A percentile compares a stretch with the other conserved stretches of the same genome.
phyloP scores from a whole-genome alignment of 1,140 invertebrate species.

The Centruroides vittatus region DNA sequence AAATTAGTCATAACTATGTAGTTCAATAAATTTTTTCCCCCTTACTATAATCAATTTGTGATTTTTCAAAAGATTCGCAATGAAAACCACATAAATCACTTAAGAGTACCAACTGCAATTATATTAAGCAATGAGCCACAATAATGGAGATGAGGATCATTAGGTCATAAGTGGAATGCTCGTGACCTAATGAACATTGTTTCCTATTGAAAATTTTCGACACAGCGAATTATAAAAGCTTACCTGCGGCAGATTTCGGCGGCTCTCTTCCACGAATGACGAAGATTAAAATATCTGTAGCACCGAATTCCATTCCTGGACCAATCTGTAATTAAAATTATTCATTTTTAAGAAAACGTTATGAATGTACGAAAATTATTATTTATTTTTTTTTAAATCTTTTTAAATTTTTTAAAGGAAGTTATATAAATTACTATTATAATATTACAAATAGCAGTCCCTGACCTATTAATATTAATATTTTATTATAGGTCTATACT shows the following conservation, averaged over 20 bases:
- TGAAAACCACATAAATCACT: background rate
- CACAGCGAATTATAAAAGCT: conserved; percentile 21
- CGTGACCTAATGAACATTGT: conserved; percentile 7
- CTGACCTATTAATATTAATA: no score
- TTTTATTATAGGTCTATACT: no score
- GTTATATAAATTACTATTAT: no score
- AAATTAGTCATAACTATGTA: background rate
- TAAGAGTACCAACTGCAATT: background rate
- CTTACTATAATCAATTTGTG: background rate
- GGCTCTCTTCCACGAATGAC: conserved; percentile 88
- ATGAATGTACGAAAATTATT: no score
- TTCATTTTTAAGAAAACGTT: background rate
- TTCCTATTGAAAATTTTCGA: background rate
- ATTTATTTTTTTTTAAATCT: no score
- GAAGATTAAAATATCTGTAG: conserved; percentile 91
- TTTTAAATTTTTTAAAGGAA: no score
- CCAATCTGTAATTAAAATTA: conserved; percentile 57
- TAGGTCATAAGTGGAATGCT: background rate
- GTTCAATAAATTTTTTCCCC: background rate
- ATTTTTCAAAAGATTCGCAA: background rate
- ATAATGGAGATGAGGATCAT: background rate
- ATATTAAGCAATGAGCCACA: background rate
- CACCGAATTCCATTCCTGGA: conserved; percentile 77
- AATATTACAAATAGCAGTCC: no score
- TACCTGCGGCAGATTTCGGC: conserved; percentile 87